Percentiles rank a stretch among this genome's conserved stretches.
These are phyloP conservation scores for Bettongia penicillata DNA, from an alignment of 2,113 vertebrate genomes.

Conservation along the genomic window DNA sequence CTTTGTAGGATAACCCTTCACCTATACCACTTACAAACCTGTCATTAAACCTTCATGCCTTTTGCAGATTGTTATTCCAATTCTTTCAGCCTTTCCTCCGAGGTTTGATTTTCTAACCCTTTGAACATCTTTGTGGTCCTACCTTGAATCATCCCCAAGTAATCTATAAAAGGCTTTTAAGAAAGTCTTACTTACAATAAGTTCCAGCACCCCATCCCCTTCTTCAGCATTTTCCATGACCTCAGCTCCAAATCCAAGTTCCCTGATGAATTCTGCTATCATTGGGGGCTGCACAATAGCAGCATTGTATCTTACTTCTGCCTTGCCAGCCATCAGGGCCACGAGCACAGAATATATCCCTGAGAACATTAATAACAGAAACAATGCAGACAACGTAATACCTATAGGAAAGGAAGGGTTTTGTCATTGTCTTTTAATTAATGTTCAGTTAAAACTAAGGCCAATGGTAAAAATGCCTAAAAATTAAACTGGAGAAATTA, in stretches of 20 bases:
- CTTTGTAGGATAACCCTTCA: slow-evolving; percentile 5
- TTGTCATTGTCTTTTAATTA: slow-evolving; percentile 32
- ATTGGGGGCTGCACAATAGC: slow-evolving; percentile 87
- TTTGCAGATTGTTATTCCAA: neutral
- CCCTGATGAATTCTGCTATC: slow-evolving; percentile 92
- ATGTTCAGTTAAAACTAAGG: slow-evolving; percentile 39
- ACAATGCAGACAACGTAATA: slow-evolving; percentile 34
- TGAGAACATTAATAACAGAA: slow-evolving; percentile 76
- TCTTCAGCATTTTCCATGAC: slow-evolving; percentile 93
- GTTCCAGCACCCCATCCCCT: slow-evolving; percentile 92
- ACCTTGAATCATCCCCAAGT: neutral
- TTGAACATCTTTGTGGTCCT: slow-evolving; percentile 40
- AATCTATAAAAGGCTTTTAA: slow-evolving; percentile 32
- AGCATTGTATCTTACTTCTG: slow-evolving; percentile 95
- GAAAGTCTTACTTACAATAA: slow-evolving; percentile 89
- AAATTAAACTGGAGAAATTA: slow-evolving; percentile 50
- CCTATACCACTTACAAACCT: slow-evolving; percentile 6
- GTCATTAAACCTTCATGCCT: slow-evolving; percentile 23
- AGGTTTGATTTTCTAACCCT: slow-evolving; percentile 28
- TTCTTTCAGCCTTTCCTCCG: slow-evolving; percentile 40
- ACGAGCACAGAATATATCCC: slow-evolving; percentile 95
- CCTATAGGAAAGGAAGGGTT: slow-evolving; percentile 35
- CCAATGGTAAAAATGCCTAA: slow-evolving; percentile 46
- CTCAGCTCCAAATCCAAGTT: slow-evolving; percentile 94
- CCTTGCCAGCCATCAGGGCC: slow-evolving; percentile 98